phyloP scores from a whole-genome alignment of 1,140 invertebrate species.

The Orius laevigatus region DNA sequence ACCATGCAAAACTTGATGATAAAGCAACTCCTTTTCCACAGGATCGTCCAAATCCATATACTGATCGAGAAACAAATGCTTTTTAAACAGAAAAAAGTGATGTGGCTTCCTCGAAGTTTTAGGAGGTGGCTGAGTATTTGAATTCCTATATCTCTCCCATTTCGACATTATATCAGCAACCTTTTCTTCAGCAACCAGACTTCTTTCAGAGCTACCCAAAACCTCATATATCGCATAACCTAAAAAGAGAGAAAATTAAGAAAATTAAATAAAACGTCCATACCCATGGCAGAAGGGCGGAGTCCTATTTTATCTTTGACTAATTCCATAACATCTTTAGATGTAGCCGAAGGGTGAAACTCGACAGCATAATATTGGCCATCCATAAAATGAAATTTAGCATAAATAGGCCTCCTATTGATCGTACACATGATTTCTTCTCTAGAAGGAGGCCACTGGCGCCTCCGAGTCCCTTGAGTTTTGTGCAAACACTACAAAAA shows the following conservation, averaged over 20 bases:
- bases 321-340: conserved; percentile 75
- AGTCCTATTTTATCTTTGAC: conserved; percentile 87
- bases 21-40: conserved; percentile 89
- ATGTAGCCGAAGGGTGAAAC: conserved; percentile 85
- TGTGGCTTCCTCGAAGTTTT: conserved; percentile 26
- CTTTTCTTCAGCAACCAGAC: conserved; percentile 68
- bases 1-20: conserved; percentile 84
- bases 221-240: conserved; percentile 44
- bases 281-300: conserved; percentile 57
- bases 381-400: conserved; percentile 84
- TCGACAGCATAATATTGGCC: conserved; percentile 88
- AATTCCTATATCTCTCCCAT: conserved; percentile 73
- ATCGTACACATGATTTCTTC: conserved; percentile 88
- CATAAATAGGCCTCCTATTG: conserved; percentile 75
- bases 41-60: conserved; percentile 71
- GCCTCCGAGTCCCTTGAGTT: conserved; percentile 66
- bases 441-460: conserved; percentile 81
- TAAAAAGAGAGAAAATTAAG: conserved; percentile 15
- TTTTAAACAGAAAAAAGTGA: conserved; percentile 69
- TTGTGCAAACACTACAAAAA: conserved; percentile 53
- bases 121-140: conserved; percentile 29
- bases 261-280: conserved; percentile 16
- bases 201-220: conserved; percentile 64
- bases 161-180: conserved; percentile 87
- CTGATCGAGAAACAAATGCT: conserved; percentile 78